Percentiles rank a stretch among this genome's conserved stretches.
These are phyloP conservation scores for Sialia sialis DNA, from an alignment of 2,113 vertebrate species.

Conservation along the genomic window DNA sequence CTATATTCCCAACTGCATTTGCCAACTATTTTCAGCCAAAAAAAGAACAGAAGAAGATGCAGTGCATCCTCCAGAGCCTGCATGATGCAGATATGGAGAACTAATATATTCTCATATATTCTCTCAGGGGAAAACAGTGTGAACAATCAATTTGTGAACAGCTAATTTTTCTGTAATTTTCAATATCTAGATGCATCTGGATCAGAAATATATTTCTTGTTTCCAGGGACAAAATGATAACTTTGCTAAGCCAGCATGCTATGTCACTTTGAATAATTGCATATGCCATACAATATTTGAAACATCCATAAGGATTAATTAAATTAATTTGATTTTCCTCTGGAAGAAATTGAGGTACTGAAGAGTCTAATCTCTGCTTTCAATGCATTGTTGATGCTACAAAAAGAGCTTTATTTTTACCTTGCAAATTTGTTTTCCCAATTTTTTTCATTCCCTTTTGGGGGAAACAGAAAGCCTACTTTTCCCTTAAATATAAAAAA, in stretches of 20 bases:
- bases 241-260: neutral
- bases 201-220: neutral
- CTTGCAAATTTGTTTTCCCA: neutral
- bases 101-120: neutral
- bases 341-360: neutral
- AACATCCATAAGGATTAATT: neutral
- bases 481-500: neutral
- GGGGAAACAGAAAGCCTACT: neutral
- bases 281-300: neutral
- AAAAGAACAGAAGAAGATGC: neutral
- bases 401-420: neutral
- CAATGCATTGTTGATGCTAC: neutral
- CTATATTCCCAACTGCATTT: neutral
- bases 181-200: neutral
- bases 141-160: neutral
- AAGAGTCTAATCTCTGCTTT: neutral
- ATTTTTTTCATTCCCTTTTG: neutral
- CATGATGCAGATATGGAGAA: neutral
- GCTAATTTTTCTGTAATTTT: neutral
- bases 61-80: neutral
- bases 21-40: neutral
- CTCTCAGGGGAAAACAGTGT: neutral
- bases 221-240: neutral
- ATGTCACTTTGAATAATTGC: neutral
- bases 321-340: neutral